These are phyloP conservation scores for Cremastobaeus sp. DNA, from an alignment of 2,888 invertebrate species.

Conservation along the genomic window DNA sequence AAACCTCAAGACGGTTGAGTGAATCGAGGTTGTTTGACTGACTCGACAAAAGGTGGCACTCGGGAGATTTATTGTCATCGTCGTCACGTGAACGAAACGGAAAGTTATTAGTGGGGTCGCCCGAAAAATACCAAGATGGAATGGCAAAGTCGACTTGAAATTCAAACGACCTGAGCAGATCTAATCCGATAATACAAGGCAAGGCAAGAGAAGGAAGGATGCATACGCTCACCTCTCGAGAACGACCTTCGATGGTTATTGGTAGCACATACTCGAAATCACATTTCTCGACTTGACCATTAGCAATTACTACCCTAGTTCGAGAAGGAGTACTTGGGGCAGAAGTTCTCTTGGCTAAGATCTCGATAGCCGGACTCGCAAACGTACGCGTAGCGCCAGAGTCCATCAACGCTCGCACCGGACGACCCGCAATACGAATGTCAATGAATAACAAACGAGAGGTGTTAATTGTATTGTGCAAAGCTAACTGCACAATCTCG, in stretches of 20 bases:
- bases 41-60: too few relatives aligned
- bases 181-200: not conserved
- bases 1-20: too few relatives aligned
- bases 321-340: not conserved
- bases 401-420: conserved; percentile 3
- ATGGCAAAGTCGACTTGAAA: not conserved
- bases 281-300: not conserved
- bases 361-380: not conserved
- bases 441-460: not conserved
- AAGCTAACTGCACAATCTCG: not conserved
- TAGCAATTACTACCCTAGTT: not conserved
- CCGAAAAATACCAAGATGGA: not conserved
- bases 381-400: conserved; percentile 8
- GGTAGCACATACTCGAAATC: not conserved
- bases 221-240: not conserved
- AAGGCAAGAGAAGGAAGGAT: not conserved
- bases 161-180: not conserved
- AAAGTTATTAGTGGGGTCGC: not conserved
- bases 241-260: not conserved
- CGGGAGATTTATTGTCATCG: too few relatives aligned
- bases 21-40: too few relatives aligned
- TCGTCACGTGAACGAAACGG: not conserved
- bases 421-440: not conserved
- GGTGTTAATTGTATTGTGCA: too few relatives aligned
- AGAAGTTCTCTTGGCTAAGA: not conserved